phyloP scores from a whole-genome alignment of 1,140 invertebrate species.

The Cardiocondyla obscurior region DNA sequence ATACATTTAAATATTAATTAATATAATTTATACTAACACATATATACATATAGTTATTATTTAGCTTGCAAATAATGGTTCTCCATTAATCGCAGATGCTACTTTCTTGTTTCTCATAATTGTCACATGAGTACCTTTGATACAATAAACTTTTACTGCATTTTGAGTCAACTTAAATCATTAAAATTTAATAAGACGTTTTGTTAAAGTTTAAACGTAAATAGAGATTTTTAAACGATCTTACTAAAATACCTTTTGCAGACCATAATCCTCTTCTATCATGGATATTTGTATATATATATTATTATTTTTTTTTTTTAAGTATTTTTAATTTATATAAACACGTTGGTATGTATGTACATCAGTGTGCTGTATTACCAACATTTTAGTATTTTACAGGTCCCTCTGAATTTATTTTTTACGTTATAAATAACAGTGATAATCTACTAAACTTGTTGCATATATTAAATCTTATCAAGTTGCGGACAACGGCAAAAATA shows the following conservation, averaged over 20 bases:
- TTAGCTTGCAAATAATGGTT: too few species aligned
- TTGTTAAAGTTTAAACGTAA: neutral
- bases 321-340: too few species aligned
- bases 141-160: neutral
- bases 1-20: too few species aligned
- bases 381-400: neutral
- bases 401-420: neutral
- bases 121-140: neutral
- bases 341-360: neutral
- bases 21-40: too few species aligned
- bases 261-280: conserved; percentile 87
- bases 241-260: conserved; percentile 76
- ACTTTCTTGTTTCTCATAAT: neutral
- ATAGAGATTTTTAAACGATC: neutral
- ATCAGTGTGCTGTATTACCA: conserved; percentile 16
- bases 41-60: too few species aligned
- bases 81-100: neutral
- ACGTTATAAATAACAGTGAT: neutral
- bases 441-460: neutral
- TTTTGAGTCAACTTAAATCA: neutral
- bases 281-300: conserved; percentile 79
- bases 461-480: neutral
- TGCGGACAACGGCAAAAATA: neutral
- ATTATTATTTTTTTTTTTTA: too few species aligned
- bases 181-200: neutral